Conservation (phyloP, 2,797 vertebrate species). For the Characodon lateralis region DNA sequence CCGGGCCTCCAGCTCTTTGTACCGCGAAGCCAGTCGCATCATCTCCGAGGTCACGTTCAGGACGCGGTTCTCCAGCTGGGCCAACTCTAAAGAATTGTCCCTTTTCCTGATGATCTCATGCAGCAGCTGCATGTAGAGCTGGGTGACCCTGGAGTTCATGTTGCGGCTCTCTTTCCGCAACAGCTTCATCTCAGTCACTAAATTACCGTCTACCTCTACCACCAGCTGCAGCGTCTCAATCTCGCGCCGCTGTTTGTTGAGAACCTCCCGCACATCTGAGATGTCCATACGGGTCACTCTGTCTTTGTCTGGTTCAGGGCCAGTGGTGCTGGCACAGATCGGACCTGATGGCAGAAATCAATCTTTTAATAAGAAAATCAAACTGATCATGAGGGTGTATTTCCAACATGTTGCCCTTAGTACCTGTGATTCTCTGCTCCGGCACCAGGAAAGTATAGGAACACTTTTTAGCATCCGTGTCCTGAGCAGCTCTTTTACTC, state of each 20-base stretch:
- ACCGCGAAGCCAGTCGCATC: slow-evolving; percentile 91
- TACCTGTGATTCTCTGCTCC: slow-evolving; percentile 92
- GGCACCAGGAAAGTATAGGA: slow-evolving; percentile 97
- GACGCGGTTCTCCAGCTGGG: slow-evolving; percentile 95
- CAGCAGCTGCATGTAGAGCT: slow-evolving; percentile 98
- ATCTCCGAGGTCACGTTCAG: slow-evolving; percentile 97
- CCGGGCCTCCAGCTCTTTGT: slow-evolving; percentile 91
- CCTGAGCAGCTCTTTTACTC: slow-evolving; percentile 69
- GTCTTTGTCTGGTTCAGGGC: slow-evolving; percentile 85
- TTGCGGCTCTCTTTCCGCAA: slow-evolving; percentile 97
- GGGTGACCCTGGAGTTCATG: slow-evolving; percentile 98
- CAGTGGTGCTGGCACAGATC: slow-evolving; percentile 92
- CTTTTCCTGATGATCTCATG: slow-evolving; percentile 98
- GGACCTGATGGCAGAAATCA: slow-evolving; percentile 81
- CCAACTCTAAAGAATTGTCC: slow-evolving; percentile 96
- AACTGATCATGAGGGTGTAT: background rate
- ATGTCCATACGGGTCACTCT: slow-evolving; percentile 96
- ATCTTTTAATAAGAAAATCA: slow-evolving; percentile 18
- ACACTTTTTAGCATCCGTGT: slow-evolving; percentile 87
- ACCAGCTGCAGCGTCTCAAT: slow-evolving; percentile 94
- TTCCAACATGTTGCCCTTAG: background rate
- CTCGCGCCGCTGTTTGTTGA: slow-evolving; percentile 92
- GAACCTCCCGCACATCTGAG: slow-evolving; percentile 91
- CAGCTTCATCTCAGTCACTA: slow-evolving; percentile 97
- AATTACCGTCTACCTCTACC: slow-evolving; percentile 95